phyloP scores from a whole-genome alignment of 2,797 vertebrate species.

The Melanotaenia trifasciata region DNA sequence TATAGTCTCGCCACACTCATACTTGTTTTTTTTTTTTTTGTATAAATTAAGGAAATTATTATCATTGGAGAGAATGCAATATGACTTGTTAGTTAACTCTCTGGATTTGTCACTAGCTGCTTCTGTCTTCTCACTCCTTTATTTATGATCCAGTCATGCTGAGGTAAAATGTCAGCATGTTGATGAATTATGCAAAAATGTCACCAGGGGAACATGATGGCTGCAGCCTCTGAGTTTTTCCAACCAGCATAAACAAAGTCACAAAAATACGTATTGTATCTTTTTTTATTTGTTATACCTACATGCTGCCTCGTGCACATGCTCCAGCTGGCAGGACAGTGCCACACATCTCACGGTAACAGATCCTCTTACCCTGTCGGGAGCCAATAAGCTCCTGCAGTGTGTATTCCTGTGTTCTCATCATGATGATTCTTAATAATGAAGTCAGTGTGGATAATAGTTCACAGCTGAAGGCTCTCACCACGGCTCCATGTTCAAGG shows the following conservation, averaged over 20 bases:
- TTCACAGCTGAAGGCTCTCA: constrained; percentile 58
- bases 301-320: neutral
- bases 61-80: neutral
- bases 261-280: constrained; percentile 1
- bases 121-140: constrained; percentile 18
- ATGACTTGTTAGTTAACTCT: neutral
- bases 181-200: constrained; percentile 86
- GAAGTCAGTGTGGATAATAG: constrained; percentile 57
- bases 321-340: constrained; percentile 49
- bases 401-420: constrained; percentile 51
- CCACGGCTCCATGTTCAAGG: constrained; percentile 47
- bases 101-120: neutral
- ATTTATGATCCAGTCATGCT: constrained; percentile 39
- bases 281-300: neutral
- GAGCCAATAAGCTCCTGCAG: constrained; percentile 62
- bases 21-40: neutral
- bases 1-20: neutral
- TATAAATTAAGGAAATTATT: constrained; percentile 1
- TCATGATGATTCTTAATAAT: constrained; percentile 62
- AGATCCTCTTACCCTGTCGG: constrained; percentile 41
- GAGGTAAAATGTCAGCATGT: constrained; percentile 80
- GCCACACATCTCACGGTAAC: constrained; percentile 47
- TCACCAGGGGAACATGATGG: constrained; percentile 54
- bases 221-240: constrained; percentile 28
- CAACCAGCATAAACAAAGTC: constrained; percentile 11